A percentile compares a stretch with the other conserved stretches of the same genome.
phyloP scores from a whole-genome alignment of 1,140 invertebrate genomes.

The Pseudachorutes palmiensis region DNA sequence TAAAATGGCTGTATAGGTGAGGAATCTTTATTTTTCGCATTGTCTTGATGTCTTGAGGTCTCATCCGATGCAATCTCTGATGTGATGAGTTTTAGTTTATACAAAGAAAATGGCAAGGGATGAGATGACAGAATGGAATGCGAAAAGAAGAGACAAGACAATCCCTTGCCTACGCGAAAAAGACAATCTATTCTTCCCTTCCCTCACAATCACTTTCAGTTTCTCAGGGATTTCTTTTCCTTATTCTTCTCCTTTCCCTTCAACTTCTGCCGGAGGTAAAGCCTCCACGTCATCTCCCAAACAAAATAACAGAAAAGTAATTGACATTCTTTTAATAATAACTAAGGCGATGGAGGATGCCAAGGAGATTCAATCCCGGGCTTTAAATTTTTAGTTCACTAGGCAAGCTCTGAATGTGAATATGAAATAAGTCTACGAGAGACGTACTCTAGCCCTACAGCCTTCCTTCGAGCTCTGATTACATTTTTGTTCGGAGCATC shows the following conservation, averaged over 20 bases:
- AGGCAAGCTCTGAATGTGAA: background rate
- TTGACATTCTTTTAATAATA: constrained; percentile 13
- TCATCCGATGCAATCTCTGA: constrained; percentile 4
- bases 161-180: constrained; percentile 4
- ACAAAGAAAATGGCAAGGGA: background rate
- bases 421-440: background rate
- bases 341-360: background rate
- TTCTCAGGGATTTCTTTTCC: constrained; percentile 11
- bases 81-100: constrained; percentile 12
- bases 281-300: background rate
- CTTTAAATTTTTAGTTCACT: background rate
- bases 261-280: background rate
- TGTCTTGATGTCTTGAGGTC: background rate
- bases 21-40: background rate
- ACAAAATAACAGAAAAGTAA: constrained; percentile 11
- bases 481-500: too few species aligned
- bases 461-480: background rate
- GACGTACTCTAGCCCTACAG: background rate
- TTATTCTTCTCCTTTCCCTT: constrained; percentile 11
- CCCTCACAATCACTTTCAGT: constrained; percentile 8
- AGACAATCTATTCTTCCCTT: constrained; percentile 16
- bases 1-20: background rate
- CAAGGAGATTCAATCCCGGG: background rate
- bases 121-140: constrained; percentile 9
- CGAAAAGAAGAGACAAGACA: constrained; percentile 3